A percentile compares a stretch with the other conserved stretches of the same genome.
Conservation (phyloP, 2,888 invertebrate species). For the Ophioninae sp. region DNA sequence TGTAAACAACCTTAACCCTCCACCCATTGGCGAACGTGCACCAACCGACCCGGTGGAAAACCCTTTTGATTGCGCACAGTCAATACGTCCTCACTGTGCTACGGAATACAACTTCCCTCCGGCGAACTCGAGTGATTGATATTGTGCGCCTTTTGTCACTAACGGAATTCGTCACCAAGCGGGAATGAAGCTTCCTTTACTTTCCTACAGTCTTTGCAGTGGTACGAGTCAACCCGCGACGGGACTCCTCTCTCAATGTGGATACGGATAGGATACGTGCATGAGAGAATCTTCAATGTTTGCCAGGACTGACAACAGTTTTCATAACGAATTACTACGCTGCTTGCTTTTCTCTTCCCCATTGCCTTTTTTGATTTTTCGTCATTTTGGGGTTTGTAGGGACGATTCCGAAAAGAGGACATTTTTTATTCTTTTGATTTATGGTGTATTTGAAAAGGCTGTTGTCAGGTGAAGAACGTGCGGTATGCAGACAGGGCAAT, state of each 20-base stretch:
- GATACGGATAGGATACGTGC: background rate
- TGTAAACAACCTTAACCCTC: background rate
- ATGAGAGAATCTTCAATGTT: background rate
- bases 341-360: too few species aligned
- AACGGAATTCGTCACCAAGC: background rate
- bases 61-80: slow-evolving; percentile 6
- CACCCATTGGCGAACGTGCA: background rate
- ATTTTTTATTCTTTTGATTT: too few species aligned
- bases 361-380: too few species aligned
- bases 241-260: background rate
- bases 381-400: too few species aligned
- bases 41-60: background rate
- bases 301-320: too few species aligned
- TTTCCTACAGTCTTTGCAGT: slow-evolving; percentile 13
- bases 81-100: background rate
- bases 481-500: too few species aligned
- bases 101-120: background rate
- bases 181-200: background rate
- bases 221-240: background rate
- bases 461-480: too few species aligned
- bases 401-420: too few species aligned
- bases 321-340: too few species aligned
- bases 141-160: background rate
- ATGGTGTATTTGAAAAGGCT: too few species aligned
- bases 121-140: slow-evolving; percentile 1